Percentiles rank a stretch among this genome's conserved stretches.
These are phyloP conservation scores for Thymelicus acteon DNA, from an alignment of 2,888 invertebrate species.

Conservation along the genomic window DNA sequence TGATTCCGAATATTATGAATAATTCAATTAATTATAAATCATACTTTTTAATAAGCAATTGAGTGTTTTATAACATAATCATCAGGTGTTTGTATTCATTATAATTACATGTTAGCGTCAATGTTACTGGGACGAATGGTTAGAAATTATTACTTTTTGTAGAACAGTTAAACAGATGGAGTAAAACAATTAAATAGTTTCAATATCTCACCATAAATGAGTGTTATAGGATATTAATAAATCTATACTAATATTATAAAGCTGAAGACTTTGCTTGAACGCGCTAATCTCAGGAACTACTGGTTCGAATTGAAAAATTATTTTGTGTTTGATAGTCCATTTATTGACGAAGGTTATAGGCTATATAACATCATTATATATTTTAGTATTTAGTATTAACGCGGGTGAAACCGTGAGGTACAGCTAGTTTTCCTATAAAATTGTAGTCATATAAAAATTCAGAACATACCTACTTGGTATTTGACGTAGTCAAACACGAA, in stretches of 20 bases:
- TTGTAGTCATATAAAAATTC: not conserved
- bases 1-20: slow-evolving; percentile 1
- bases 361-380: too few relatives aligned
- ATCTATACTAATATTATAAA: too few relatives aligned
- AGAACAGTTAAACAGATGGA: not conserved
- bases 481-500: too few relatives aligned
- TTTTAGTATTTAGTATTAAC: too few relatives aligned
- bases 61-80: slow-evolving; percentile 16
- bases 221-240: not conserved
- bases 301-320: too few relatives aligned
- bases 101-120: not conserved
- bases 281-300: too few relatives aligned
- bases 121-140: not conserved
- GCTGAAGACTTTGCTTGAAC: too few relatives aligned
- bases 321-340: too few relatives aligned
- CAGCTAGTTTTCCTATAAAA: not conserved
- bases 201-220: not conserved
- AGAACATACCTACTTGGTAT: too few relatives aligned
- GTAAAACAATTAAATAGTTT: not conserved
- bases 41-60: slow-evolving; percentile 12
- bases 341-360: too few relatives aligned
- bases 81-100: not conserved
- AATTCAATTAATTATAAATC: not conserved
- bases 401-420: too few relatives aligned
- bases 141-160: not conserved